Evolutionary conservation across 2,797 vertebrate genomes (phyloP), one percentile per base, ranked within the genome.

Genomic region (Notamacropus eugenii): DNA sequence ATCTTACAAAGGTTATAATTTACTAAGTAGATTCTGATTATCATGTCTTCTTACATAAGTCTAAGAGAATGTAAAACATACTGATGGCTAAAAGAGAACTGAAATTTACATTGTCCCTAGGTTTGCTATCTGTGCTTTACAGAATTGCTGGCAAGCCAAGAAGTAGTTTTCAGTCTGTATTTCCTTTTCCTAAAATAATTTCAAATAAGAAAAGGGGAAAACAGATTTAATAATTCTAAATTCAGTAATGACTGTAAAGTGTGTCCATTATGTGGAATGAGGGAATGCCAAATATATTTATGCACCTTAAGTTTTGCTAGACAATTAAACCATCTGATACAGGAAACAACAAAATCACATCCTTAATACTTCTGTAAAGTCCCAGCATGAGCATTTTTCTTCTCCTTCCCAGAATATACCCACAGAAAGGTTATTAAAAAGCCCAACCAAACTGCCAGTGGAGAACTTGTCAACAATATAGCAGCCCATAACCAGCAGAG

Each of bases 381-480:
- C 31, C 90, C 90, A 82, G 57, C 54, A 54, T 27, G 59, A 74
- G 12, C 54, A 93, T 46, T 14, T 19, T 24, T 91, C 74, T 94
- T 95, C 8, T 62, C 9, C 62, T 46, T 96, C 93, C 11, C 22
- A 54, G 1, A 92, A 90, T 93, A 90, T 92, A 0, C 93, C 95
- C 19, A 1, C 19, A 91, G 10, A 82, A 82, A 82, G 74, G 40
- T 82, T 94, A 54, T 9, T 58, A 96, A 95, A 94, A 94, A 0
- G 50, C 5, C 16, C 29, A 55, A 96, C 90, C 94, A 94, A 95
- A 93, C 58, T 91, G 50, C 62, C 91, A 62, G 31, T 6, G 9
- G 96, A 90, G 93, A 93, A 19, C 57, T 55, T 95, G 54, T 67
- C 90, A 50, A 90, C 74, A 74, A 90, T 57, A 94, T 52, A 97